These are phyloP conservation scores for Melanotaenia maccullochi DNA, from an alignment of 2,797 vertebrate species.

Conservation along the genomic window DNA sequence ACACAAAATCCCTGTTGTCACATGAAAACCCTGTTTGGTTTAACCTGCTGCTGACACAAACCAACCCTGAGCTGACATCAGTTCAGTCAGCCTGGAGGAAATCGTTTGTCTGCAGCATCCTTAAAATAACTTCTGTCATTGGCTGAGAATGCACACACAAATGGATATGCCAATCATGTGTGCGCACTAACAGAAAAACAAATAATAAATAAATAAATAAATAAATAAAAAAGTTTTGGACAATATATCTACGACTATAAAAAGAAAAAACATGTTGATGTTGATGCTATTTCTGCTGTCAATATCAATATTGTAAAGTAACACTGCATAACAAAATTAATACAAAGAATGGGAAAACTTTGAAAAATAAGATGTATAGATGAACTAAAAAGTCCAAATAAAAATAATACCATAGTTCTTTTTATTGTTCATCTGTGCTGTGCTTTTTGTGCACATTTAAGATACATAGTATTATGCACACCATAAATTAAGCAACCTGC, in stretches of 20 bases:
- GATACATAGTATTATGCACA: background rate
- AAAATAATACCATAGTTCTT: background rate
- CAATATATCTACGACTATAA: no score
- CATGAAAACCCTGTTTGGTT: background rate
- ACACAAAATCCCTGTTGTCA: slow-evolving; percentile 12
- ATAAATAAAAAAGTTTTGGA: background rate
- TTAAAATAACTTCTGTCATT: slow-evolving; percentile 7
- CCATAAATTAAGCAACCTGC: background rate
- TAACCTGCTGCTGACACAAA: slow-evolving; percentile 17
- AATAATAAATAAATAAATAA: background rate
- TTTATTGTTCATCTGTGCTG: background rate
- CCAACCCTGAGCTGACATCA: slow-evolving; percentile 4
- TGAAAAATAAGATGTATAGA: background rate
- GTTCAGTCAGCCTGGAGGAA: slow-evolving; percentile 19
- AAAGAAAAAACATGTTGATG: no score
- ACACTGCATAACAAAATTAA: no score
- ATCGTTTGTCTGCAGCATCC: slow-evolving; percentile 36
- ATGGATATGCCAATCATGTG: background rate
- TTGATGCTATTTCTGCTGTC: no score
- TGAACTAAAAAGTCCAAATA: background rate
- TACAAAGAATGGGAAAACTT: background rate
- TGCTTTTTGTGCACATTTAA: background rate
- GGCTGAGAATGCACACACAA: background rate
- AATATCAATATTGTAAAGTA: no score
- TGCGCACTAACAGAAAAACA: slow-evolving; percentile 3